Conservation (phyloP, 2,888 invertebrate genomes). For the Chirona hameri region DNA sequence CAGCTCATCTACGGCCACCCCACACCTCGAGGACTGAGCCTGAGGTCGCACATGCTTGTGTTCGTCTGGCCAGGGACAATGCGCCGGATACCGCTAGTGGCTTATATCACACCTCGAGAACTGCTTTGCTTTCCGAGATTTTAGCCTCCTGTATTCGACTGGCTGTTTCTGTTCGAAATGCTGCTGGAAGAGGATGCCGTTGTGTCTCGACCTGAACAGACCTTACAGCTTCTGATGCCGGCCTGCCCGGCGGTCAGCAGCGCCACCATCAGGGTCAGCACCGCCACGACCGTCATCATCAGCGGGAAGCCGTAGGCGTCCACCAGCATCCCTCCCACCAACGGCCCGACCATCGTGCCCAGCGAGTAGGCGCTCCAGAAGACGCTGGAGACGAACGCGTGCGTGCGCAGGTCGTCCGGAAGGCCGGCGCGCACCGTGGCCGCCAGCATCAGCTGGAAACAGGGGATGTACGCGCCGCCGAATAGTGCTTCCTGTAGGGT, state of each 20-base stretch:
- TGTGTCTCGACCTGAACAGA: no score
- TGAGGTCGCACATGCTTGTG: no score
- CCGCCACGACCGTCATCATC: constrained; percentile 7
- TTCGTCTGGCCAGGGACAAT: no score
- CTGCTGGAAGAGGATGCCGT: no score
- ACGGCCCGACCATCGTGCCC: constrained; percentile 6
- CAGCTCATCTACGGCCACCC: no score
- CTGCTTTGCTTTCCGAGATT: no score
- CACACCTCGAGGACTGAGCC: no score
- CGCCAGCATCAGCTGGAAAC: not conserved
- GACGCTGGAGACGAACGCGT: constrained; percentile 11
- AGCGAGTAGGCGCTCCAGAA: constrained; percentile 25
- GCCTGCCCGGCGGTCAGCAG: not conserved
- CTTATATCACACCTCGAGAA: no score
- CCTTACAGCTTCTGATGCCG: no score
- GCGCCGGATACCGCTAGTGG: no score
- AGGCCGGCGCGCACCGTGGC: not conserved
- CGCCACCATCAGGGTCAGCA: not conserved
- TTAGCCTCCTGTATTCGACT: no score
- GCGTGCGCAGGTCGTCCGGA: not conserved
- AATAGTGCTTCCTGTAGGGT: not conserved
- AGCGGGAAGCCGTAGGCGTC: constrained; percentile 9
- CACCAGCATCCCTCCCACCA: not conserved
- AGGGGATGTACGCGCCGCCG: not conserved
- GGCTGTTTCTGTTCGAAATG: no score